Evolutionary conservation across 2,888 invertebrate genomes (phyloP).

Genomic region (Polymixis lichenea): DNA sequence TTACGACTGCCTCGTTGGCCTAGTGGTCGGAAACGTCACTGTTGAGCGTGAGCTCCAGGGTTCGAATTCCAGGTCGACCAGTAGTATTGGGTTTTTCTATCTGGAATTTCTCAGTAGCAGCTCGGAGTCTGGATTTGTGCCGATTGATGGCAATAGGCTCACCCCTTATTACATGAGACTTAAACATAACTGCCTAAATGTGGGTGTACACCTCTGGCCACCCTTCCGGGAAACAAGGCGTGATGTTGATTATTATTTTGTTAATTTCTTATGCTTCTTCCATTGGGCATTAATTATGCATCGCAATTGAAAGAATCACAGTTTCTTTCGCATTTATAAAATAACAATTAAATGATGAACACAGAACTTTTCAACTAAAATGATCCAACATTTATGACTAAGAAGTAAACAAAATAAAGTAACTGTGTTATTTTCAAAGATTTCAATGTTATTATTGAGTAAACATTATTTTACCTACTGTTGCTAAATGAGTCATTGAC

Average conservation of each 20-base stretch:
- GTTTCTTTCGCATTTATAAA: not conserved
- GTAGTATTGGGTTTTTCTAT: no score
- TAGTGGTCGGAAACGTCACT: no score
- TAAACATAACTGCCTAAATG: no score
- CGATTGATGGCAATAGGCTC: no score
- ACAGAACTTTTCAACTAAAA: not conserved
- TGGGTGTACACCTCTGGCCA: no score
- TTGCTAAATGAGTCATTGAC: constrained; percentile 15
- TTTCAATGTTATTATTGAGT: constrained; percentile 4
- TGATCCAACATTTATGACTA: constrained; percentile 10
- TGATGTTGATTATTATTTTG: no score
- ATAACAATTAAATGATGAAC: not conserved
- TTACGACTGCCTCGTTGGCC: not conserved
- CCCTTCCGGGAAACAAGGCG: no score
- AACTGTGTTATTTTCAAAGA: constrained; percentile 15
- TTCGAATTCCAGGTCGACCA: no score
- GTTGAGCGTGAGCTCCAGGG: no score
- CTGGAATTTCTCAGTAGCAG: no score
- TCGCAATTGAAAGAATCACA: not conserved
- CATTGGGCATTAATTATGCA: not conserved
- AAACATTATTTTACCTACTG: constrained; percentile 12
- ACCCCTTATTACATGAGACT: no score
- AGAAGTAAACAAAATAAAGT: not conserved
- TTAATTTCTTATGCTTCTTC: not conserved
- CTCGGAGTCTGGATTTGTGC: no score